Conservation (phyloP, 2,888 invertebrate genomes). For the Cyclophora punctaria region DNA sequence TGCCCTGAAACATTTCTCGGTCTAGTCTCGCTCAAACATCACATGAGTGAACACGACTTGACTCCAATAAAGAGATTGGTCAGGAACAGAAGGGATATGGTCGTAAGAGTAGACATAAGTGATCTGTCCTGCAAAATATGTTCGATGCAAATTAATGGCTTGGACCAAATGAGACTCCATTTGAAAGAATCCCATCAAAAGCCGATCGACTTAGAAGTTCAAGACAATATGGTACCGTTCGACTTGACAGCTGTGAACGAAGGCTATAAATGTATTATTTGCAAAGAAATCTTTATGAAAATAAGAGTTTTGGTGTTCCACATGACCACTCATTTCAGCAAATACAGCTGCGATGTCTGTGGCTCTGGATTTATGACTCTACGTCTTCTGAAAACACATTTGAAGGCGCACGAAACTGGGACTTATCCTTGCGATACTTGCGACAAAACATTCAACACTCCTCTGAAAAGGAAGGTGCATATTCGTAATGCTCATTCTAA, state of each 20-base stretch:
- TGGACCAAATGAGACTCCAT: not conserved
- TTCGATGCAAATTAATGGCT: constrained; percentile 5
- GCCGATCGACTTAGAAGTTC: not conserved
- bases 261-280: not conserved
- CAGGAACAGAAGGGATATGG: constrained; percentile 56
- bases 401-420: constrained; percentile 21
- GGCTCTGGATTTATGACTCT: not conserved
- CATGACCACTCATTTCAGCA: not conserved
- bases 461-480: not conserved
- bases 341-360: not conserved
- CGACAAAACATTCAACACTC: constrained; percentile 27
- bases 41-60: constrained; percentile 56
- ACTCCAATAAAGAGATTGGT: constrained; percentile 51
- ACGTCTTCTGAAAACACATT: not conserved
- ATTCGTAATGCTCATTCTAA: not conserved
- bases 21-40: constrained; percentile 40
- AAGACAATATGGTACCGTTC: not conserved
- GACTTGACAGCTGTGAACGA: not conserved
- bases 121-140: constrained; percentile 56
- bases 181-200: not conserved
- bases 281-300: not conserved
- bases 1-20: constrained; percentile 60
- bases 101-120: constrained; percentile 60
- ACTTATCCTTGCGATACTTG: constrained; percentile 30
- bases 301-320: not conserved